phyloP scores from a whole-genome alignment of 2,113 vertebrate genomes.

The Neolamprologus devosi region DNA sequence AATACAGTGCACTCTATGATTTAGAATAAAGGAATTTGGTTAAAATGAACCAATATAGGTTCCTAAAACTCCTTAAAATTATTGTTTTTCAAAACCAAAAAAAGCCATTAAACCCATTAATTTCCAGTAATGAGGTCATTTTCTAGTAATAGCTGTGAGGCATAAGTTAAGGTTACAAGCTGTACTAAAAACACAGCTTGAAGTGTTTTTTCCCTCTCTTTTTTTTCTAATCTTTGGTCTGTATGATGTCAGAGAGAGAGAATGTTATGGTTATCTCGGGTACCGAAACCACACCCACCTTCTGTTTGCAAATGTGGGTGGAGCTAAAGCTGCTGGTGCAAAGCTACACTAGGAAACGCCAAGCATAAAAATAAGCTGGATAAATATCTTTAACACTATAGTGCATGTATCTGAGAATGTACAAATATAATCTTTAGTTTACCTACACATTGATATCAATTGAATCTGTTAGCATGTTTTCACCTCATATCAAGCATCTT shows the following conservation, averaged over 20 bases:
- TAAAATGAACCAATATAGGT: not conserved
- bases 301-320: not conserved
- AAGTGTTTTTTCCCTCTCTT: not conserved
- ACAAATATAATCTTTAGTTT: not conserved
- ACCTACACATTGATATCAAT: not conserved
- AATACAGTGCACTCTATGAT: not conserved
- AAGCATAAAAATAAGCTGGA: not conserved
- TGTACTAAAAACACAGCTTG: not conserved
- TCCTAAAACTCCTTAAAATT: not conserved
- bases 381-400: not conserved
- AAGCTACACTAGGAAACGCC: not conserved
- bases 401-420: not conserved
- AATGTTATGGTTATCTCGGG: not conserved
- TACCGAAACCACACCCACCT: not conserved
- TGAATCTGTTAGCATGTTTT: not conserved
- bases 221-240: not conserved
- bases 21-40: not conserved
- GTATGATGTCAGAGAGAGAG: not conserved
- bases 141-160: not conserved
- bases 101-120: not conserved
- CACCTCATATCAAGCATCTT: not conserved
- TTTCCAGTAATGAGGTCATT: not conserved
- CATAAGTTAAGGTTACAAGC: not conserved
- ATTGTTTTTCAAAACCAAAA: not conserved
- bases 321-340: not conserved